Conservation (phyloP, 2,888 invertebrate species). For the Chaitophorus viminalis region DNA sequence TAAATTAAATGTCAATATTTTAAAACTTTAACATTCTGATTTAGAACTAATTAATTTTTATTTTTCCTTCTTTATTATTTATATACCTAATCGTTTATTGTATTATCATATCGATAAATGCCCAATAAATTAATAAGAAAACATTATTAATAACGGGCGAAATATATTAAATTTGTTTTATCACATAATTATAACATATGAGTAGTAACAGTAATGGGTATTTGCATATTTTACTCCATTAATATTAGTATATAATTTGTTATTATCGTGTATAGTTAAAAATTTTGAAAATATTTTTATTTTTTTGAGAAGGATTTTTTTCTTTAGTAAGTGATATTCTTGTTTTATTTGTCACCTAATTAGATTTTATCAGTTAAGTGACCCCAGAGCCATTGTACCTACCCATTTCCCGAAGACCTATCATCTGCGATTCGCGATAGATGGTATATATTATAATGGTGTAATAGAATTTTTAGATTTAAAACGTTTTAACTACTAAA, state of each 20-base stretch:
- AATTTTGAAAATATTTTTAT: not conserved
- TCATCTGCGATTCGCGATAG: not conserved
- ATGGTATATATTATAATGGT: not conserved
- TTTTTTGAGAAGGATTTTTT: not conserved
- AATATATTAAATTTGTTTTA: no score
- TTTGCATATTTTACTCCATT: not conserved
- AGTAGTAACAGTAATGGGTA: no score
- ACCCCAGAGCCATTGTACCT: not conserved
- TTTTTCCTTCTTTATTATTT: no score
- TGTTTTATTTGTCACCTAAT: not conserved
- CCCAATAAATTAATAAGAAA: no score
- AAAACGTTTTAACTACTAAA: constrained; percentile 7
- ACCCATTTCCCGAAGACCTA: not conserved
- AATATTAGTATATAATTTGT: not conserved
- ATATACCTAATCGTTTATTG: not conserved
- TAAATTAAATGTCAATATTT: not conserved
- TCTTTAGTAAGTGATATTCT: not conserved
- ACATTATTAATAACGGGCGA: no score
- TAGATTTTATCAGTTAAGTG: not conserved
- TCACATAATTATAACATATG: no score
- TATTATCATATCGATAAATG: not conserved
- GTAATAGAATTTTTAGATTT: not conserved
- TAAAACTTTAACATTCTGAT: not conserved
- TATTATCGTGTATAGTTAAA: not conserved
- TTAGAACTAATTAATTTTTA: no score